These are phyloP conservation scores for Pyrocephalus nanus DNA, from an alignment of 2,797 vertebrate species.

Conservation along the genomic window DNA sequence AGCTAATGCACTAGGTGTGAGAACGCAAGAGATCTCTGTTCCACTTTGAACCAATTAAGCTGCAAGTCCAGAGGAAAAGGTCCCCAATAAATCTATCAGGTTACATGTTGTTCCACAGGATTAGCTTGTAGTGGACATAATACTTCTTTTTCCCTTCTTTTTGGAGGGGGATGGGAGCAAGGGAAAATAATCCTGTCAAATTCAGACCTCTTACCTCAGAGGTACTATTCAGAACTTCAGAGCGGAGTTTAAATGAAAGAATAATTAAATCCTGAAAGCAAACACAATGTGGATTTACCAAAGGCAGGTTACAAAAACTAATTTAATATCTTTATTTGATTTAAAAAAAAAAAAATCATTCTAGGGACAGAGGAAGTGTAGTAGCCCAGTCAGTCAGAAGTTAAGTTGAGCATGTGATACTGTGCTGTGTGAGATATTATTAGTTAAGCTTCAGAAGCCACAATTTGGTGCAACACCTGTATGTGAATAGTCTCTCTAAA, in stretches of 20 bases:
- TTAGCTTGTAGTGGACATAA: constrained; percentile 11
- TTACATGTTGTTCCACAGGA: neutral
- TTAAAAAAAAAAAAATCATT: neutral
- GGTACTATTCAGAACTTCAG: constrained; percentile 29
- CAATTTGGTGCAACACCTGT: neutral
- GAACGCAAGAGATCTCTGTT: neutral
- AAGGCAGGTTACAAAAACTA: constrained; percentile 23
- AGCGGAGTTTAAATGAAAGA: constrained; percentile 39
- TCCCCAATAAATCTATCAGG: constrained; percentile 28
- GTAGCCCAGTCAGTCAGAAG: neutral
- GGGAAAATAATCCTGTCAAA: constrained; percentile 26
- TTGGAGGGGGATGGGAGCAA: neutral
- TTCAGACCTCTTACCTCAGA: constrained; percentile 11
- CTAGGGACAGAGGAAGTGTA: neutral
- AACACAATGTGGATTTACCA: constrained; percentile 17
- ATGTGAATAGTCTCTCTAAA: constrained; percentile 13
- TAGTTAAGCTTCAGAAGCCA: constrained; percentile 35
- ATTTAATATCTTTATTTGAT: constrained; percentile 19
- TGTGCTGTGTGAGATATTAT: neutral
- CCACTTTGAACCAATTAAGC: neutral
- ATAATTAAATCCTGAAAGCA: constrained; percentile 51
- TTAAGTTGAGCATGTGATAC: neutral
- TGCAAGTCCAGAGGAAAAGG: neutral
- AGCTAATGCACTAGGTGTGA: neutral
- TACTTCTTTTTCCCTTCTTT: neutral